Conservation (phyloP, 1,140 invertebrate species). For the Adelges cooleyi region DNA sequence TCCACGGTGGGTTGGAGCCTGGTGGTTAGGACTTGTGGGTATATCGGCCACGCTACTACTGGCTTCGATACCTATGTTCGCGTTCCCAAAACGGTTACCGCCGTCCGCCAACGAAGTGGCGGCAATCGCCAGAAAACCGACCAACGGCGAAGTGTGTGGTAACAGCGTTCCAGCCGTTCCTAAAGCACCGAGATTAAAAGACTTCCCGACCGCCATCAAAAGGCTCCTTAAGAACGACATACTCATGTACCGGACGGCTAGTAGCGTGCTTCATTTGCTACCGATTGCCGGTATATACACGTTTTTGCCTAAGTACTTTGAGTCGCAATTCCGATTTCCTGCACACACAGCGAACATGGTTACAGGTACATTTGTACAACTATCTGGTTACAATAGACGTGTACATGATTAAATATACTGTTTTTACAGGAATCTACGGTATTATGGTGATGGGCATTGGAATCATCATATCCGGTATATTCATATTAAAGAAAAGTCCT, state of each 20-base stretch:
- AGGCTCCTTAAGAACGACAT: slow-evolving; percentile 79
- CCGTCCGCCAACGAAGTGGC: slow-evolving; percentile 35
- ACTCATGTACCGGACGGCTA: slow-evolving; percentile 76
- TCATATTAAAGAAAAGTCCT: slow-evolving; percentile 70
- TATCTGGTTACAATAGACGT: no score
- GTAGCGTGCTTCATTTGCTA: slow-evolving; percentile 75
- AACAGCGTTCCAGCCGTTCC: slow-evolving; percentile 36
- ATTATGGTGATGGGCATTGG: slow-evolving; percentile 86
- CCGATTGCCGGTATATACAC: slow-evolving; percentile 84
- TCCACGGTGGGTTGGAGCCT: slow-evolving; percentile 81
- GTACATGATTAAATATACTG: no score
- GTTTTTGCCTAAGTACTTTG: slow-evolving; percentile 86
- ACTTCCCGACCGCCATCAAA: slow-evolving; percentile 78
- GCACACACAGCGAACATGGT: slow-evolving; percentile 82
- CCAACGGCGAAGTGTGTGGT: neutral
- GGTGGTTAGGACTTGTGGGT: slow-evolving; percentile 77
- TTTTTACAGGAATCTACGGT: slow-evolving; percentile 63
- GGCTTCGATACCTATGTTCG: slow-evolving; percentile 74
- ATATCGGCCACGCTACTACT: slow-evolving; percentile 67
- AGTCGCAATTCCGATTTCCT: slow-evolving; percentile 78
- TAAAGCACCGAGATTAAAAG: slow-evolving; percentile 47
- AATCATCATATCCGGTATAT: slow-evolving; percentile 73
- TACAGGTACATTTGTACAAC: slow-evolving; percentile 53
- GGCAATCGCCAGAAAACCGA: neutral
- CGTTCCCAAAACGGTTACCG: slow-evolving; percentile 62